Base-by-base conservation (phyloP, 2,113 vertebrate species). In the Orycteropus afer region DNA sequence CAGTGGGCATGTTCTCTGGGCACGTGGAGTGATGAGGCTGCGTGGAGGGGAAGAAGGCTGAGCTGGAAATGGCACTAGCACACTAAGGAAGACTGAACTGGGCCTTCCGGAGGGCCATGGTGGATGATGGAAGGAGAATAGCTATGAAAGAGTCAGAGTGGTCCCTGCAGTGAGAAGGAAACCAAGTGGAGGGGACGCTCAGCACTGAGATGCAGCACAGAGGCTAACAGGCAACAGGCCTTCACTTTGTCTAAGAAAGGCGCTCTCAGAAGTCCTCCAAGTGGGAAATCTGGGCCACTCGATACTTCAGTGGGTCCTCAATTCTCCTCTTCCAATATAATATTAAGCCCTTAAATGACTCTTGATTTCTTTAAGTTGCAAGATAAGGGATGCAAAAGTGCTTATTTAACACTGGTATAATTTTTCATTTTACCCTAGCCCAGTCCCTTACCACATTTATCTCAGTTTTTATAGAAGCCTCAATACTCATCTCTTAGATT, bases 291-390 rank as follows among this genome's bases (percentile, higher is more conserved):
- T 34, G 83, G 53, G 40, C 55, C 49, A 40, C 79, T 73, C 76
- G 3, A 2, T 37, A 34, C 45, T 77, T 90, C 45, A 49, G 2
- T 49, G 79, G 40, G n/a, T 34, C 17, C 29, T 90, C 25, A 27
- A 57, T 22, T 69, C 11, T 55, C 11, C 5, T 83, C n/a, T 86
- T 55, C 23, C 37, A 77, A 22, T 15, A 32, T 73, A 63, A 49
- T 74, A 14, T 85, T 69, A 80, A 94, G n/a, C 76, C 20, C 25
- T 74, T 55, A 57, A 73, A 40, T 88, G 65, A 78, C 15, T 71
- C 76, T 91, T 83, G 5, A 90, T 84, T 90, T 71, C 47, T 89
- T 93, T 94, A 34, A 73, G 34, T 65, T 88, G 15, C 42, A 86
- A 90, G n/a, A n/a, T 51, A 83, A 90, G 67, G 42, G 55, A 81